Conservation (phyloP, 2,888 invertebrate genomes). For the Sinohyriopsis cumingii region DNA sequence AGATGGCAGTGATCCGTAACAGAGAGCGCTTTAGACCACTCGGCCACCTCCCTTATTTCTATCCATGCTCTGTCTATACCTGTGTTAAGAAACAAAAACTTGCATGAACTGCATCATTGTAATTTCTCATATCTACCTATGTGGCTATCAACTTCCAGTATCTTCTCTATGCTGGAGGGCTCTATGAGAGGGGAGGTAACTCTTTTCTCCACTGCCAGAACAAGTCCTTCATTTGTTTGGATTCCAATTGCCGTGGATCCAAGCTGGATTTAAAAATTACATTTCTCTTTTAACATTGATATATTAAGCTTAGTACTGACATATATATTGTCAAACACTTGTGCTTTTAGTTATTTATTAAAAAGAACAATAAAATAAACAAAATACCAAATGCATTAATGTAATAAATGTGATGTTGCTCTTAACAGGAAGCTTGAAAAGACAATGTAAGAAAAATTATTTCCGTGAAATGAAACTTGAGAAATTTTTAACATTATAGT, state of each 20-base stretch:
- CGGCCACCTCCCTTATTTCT: not conserved
- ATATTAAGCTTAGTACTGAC: too few species aligned
- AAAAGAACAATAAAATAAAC: too few species aligned
- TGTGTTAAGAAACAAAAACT: not conserved
- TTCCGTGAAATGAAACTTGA: too few species aligned
- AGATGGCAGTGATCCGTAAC: too few species aligned
- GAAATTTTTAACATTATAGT: too few species aligned
- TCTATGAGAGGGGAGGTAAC: conserved; percentile 98
- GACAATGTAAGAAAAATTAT: too few species aligned
- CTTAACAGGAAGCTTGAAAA: too few species aligned
- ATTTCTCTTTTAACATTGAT: not conserved
- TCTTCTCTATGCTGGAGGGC: conserved; percentile 97
- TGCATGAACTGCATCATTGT: not conserved
- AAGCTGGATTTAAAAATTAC: conserved; percentile 73
- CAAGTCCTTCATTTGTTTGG: conserved; percentile 95
- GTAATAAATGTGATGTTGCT: too few species aligned
- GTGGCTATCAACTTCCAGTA: conserved; percentile 97
- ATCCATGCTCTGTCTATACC: not conserved
- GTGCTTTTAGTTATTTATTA: too few species aligned
- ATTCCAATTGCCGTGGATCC: conserved; percentile 99
- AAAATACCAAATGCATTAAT: too few species aligned
- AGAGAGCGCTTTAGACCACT: too few species aligned
- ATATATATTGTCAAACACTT: too few species aligned
- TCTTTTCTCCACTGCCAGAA: conserved; percentile 97
- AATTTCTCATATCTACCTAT: conserved; percentile 78